Evolutionary conservation across 2,888 invertebrate species (phyloP).

Genomic region (Oscheius sp.): DNA sequence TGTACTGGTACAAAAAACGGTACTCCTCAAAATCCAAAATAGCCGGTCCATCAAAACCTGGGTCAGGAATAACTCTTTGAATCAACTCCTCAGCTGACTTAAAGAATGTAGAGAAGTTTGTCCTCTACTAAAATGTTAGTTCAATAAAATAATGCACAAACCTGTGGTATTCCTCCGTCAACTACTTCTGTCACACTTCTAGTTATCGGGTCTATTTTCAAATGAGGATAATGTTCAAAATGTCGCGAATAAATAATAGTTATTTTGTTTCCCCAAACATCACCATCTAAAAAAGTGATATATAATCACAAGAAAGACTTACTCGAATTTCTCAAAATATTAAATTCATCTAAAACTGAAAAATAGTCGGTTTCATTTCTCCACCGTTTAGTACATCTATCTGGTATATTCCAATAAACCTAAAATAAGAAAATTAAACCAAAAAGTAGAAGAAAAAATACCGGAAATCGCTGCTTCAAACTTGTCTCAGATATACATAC

Average conservation of each 20-base stretch:
- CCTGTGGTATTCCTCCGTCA: constrained; percentile 57
- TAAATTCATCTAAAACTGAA: not conserved
- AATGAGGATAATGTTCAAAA: constrained; percentile 48
- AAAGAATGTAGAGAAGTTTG: not conserved
- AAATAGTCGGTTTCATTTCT: not conserved
- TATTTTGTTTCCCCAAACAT: constrained; percentile 36
- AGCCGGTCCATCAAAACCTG: constrained; percentile 45
- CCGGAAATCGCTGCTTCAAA: constrained; percentile 3
- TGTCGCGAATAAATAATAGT: constrained; percentile 50
- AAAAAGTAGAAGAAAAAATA: not conserved
- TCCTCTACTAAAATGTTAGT: not conserved
- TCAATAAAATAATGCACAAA: not conserved
- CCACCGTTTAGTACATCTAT: not conserved
- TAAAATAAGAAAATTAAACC: not conserved
- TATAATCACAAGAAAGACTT: not conserved
- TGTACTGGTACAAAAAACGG: constrained; percentile 45
- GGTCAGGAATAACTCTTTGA: constrained; percentile 37
- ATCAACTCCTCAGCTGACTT: not conserved
- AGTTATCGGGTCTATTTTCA: constrained; percentile 8
- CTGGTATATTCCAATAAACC: constrained; percentile 23
- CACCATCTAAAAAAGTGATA: constrained; percentile 30
- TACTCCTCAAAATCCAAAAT: constrained; percentile 55
- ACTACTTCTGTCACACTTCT: constrained; percentile 28
- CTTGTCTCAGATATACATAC: not conserved
- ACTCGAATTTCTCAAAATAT: constrained; percentile 8